These are phyloP conservation scores for Andricus curvator DNA, from an alignment of 2,888 invertebrate species.

Conservation along the genomic window DNA sequence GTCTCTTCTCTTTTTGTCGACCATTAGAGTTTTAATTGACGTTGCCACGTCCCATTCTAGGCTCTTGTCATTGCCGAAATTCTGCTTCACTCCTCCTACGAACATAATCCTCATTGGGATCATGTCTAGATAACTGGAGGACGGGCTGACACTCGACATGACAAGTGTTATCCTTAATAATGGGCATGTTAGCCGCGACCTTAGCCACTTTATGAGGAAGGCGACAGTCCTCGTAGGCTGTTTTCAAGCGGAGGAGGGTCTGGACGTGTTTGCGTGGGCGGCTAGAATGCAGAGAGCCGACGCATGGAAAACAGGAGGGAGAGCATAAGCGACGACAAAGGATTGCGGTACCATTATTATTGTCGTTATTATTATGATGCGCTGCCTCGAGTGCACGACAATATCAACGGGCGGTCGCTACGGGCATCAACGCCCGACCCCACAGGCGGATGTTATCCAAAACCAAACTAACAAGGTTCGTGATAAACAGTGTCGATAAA, in stretches of 20 bases:
- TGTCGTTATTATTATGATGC: conserved; percentile 63
- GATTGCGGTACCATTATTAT: conserved; percentile 55
- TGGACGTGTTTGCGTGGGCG: conserved; percentile 16
- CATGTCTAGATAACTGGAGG: conserved; percentile 2
- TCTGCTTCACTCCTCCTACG: not conserved
- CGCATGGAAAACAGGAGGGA: conserved; percentile 53
- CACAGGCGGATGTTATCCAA: not conserved
- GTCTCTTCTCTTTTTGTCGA: conserved; percentile 4
- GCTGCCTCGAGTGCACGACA: conserved; percentile 65
- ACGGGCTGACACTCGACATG: conserved; percentile 30
- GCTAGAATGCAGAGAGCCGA: conserved; percentile 46
- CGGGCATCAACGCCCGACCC: conserved; percentile 22
- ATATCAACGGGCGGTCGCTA: conserved; percentile 59
- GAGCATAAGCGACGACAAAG: conserved; percentile 66
- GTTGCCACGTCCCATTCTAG: conserved; percentile 3
- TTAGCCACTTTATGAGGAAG: conserved; percentile 52
- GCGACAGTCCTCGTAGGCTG: conserved; percentile 34
- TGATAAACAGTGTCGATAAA: not conserved
- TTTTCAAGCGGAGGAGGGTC: conserved; percentile 13
- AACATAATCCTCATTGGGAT: conserved; percentile 1
- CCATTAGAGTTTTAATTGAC: conserved; percentile 31
- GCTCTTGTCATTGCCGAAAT: conserved; percentile 6
- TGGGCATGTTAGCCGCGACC: conserved; percentile 50
- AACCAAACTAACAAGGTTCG: conserved; percentile 7
- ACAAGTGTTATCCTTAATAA: conserved; percentile 55